phyloP scores from a whole-genome alignment of 2,888 invertebrate genomes.

The Theristus sp. region DNA sequence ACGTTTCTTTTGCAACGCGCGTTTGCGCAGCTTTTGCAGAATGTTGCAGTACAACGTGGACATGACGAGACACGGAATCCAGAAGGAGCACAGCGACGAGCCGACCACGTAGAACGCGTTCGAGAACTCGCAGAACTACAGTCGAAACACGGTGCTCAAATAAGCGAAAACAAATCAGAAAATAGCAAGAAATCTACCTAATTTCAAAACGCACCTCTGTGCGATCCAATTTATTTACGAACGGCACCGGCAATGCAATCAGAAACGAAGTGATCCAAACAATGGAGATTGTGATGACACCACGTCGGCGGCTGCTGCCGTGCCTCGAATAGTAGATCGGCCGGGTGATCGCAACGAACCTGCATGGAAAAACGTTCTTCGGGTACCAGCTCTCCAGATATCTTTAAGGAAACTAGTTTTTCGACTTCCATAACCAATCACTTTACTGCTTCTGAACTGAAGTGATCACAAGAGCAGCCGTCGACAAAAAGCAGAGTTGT shows the following conservation, averaged over 20 bases:
- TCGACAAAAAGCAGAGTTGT: too few relatives aligned
- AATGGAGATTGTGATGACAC: conserved; percentile 76
- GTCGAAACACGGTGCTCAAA: too few relatives aligned
- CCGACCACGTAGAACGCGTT: conserved; percentile 94
- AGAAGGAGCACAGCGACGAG: conserved; percentile 92
- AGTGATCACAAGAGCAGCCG: too few relatives aligned
- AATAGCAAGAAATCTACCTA: background rate
- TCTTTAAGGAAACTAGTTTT: background rate
- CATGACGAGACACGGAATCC: conserved; percentile 95
- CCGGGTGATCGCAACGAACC: conserved; percentile 91
- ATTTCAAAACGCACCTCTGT: conserved; percentile 3
- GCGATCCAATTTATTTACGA: conserved; percentile 53
- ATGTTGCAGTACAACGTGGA: conserved; percentile 90
- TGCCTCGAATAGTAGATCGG: conserved; percentile 96
- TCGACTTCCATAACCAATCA: too few relatives aligned
- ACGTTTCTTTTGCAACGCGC: conserved; percentile 21
- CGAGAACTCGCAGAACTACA: conserved; percentile 57
- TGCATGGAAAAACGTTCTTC: conserved; percentile 28
- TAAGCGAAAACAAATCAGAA: too few relatives aligned
- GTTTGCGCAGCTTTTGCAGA: conserved; percentile 55
- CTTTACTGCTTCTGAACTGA: too few relatives aligned
- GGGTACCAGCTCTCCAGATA: background rate
- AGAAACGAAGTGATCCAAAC: conserved; percentile 89
- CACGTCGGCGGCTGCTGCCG: conserved; percentile 57
- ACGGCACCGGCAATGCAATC: conserved; percentile 84